Evolutionary conservation across 2,888 invertebrate genomes (phyloP), one percentile per base, ranked within the genome.

Genomic region (Perdita meconis): DNA sequence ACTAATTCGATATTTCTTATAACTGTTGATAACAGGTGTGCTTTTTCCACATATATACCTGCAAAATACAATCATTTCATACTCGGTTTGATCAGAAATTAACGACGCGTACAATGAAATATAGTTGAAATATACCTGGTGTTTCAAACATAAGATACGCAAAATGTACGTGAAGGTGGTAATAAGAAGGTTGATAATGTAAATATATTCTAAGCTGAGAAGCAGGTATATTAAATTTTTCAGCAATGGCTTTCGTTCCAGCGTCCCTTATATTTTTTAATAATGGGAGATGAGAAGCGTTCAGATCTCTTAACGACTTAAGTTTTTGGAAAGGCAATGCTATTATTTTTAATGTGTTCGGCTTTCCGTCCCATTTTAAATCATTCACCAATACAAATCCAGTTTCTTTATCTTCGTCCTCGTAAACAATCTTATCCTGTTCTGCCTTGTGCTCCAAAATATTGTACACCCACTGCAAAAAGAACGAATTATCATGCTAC

Each of bases 181-280:
- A 99, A 93, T 98, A 99, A 0, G 98, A 97, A 0, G 99, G 99
- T 89, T 98, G 98, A 93, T 99, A 99, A 92, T 99, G 99, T 0
- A 99, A 92, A 92, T 97, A 99, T 77, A 97, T 94, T 26, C 98
- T 94, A 30, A 99, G 92, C 89, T 97, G 95, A 4, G 95, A 94
- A 16, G 94, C 92, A 2, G 94, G 93, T 0, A 99, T 94, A 30
- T 88, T 85, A 93, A 96, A 99, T 87, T 96, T 97, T 38, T 96
- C 94, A 59, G 94, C 90, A 72, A 99, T 97, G 2, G 95, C 95
- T 90, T 94, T 94, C 90, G 94, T 94, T 83, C 97, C 96, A 89
- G 96, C 95, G 66, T 95, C 93, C 12, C 95, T 93, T 69, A 99
- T 95, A 90, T 97, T 98, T 91, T 94, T 95, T 78, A 99, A 92